phyloP scores from a whole-genome alignment of 2,113 vertebrate species.

The Perognathus longimembris region DNA sequence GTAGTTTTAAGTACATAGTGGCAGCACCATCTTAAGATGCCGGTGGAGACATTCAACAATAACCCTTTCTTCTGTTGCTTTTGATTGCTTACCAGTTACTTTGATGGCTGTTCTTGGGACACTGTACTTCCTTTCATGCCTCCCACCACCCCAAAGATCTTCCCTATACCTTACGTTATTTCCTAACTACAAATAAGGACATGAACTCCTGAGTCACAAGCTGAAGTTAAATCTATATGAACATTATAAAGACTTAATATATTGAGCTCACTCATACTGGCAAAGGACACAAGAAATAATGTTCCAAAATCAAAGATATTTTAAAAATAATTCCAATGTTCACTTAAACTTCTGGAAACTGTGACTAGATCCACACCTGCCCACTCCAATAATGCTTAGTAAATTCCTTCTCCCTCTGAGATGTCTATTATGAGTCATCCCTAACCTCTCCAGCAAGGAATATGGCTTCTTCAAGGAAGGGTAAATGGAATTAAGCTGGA shows the following conservation, averaged over 20 bases:
- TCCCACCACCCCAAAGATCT: background rate
- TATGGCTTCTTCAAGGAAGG: background rate
- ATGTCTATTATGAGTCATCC: background rate
- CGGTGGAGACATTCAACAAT: background rate
- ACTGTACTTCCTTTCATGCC: rapidly evolving
- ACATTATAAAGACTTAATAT: background rate
- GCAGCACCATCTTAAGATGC: background rate
- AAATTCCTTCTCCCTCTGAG: background rate
- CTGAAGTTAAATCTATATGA: background rate
- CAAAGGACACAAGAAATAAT: background rate
- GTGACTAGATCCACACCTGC: background rate
- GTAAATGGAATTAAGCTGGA: background rate
- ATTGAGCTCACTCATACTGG: background rate
- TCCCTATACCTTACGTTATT: background rate
- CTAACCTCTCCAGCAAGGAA: background rate
- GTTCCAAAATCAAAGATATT: background rate
- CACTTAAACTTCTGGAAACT: background rate
- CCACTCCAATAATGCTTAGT: background rate
- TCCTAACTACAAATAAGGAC: background rate
- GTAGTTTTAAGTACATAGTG: background rate
- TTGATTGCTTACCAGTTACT: background rate
- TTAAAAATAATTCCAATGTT: background rate
- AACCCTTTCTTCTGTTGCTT: background rate
- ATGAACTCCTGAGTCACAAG: background rate
- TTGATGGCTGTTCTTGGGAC: background rate